Evolutionary conservation across 1,140 invertebrate genomes (phyloP).

Genomic region (Charaxes varanes): DNA sequence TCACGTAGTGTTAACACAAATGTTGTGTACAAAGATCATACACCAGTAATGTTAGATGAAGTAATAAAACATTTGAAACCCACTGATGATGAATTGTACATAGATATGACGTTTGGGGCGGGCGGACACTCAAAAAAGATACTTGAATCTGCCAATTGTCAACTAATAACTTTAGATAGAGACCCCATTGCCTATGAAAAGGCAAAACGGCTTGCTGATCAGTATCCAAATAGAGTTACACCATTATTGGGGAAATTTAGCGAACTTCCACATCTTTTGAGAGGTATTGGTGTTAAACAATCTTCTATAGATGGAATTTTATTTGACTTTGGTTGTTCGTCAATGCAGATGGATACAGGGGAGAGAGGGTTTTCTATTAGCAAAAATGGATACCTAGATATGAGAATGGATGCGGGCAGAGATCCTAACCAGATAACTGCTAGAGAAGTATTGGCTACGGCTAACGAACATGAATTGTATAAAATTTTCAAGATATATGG

Average conservation of each 20-base stretch:
- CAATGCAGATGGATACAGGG: slow-evolving; percentile 92
- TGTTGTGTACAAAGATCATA: slow-evolving; percentile 13
- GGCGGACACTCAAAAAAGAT: slow-evolving; percentile 88
- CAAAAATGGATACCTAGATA: slow-evolving; percentile 91
- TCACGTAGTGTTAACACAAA: slow-evolving; percentile 35
- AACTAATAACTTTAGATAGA: slow-evolving; percentile 89
- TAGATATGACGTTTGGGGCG: slow-evolving; percentile 96
- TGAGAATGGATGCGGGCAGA: slow-evolving; percentile 93
- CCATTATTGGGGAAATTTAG: slow-evolving; percentile 92
- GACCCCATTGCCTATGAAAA: slow-evolving; percentile 86
- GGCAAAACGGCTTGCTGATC: slow-evolving; percentile 77
- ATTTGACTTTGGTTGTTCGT: slow-evolving; percentile 96
- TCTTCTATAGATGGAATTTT: slow-evolving; percentile 89
- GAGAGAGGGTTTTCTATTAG: slow-evolving; percentile 90
- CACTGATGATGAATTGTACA: slow-evolving; percentile 75
- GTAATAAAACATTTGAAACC: slow-evolving; percentile 81
- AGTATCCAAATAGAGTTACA: slow-evolving; percentile 81
- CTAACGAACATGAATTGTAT: slow-evolving; percentile 85
- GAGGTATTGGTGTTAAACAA: slow-evolving; percentile 73
- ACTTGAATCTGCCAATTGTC: slow-evolving; percentile 77
- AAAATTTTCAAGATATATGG: slow-evolving; percentile 93
- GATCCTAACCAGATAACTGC: slow-evolving; percentile 84
- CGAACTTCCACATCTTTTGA: slow-evolving; percentile 84
- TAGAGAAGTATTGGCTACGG: slow-evolving; percentile 87
- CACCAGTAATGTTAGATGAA: slow-evolving; percentile 72